Percentiles rank a stretch among this genome's conserved stretches.
phyloP scores from a whole-genome alignment of 2,797 vertebrate genomes.

The Siniperca undulata region DNA sequence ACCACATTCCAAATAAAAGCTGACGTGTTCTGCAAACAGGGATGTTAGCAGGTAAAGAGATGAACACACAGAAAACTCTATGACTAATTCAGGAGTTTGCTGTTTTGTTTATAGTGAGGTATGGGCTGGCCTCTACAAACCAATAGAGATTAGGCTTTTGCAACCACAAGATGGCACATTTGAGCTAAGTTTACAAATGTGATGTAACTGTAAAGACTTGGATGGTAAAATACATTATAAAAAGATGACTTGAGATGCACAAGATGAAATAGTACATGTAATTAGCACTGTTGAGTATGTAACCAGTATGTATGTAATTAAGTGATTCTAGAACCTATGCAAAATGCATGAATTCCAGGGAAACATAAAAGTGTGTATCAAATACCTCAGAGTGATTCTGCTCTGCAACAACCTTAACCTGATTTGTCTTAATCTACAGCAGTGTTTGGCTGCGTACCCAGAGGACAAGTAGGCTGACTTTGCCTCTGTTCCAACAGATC shows the following conservation, averaged over 20 bases:
- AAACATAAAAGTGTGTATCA: not conserved
- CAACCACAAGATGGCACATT: conserved; percentile 75
- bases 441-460: conserved; percentile 32
- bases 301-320: not conserved
- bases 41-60: not conserved
- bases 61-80: not conserved
- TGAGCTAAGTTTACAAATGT: conserved; percentile 40
- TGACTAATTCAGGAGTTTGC: not conserved
- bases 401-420: conserved; percentile 20
- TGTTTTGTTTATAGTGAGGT: not conserved
- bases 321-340: conserved; percentile 7
- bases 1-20: conserved; percentile 7
- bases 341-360: conserved; percentile 3
- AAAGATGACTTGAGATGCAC: not conserved
- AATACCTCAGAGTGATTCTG: conserved; percentile 8
- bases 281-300: not conserved
- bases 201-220: conserved; percentile 9
- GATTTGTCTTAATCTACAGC: conserved; percentile 42
- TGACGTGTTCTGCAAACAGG: conserved; percentile 2
- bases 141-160: not conserved
- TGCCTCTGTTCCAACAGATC: conserved; percentile 42
- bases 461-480: conserved; percentile 37
- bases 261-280: not conserved
- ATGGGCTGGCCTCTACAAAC: not conserved
- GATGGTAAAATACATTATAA: conserved; percentile 17